These are phyloP conservation scores for Tiliacea citrago DNA, from an alignment of 2,888 invertebrate genomes.

Conservation along the genomic window DNA sequence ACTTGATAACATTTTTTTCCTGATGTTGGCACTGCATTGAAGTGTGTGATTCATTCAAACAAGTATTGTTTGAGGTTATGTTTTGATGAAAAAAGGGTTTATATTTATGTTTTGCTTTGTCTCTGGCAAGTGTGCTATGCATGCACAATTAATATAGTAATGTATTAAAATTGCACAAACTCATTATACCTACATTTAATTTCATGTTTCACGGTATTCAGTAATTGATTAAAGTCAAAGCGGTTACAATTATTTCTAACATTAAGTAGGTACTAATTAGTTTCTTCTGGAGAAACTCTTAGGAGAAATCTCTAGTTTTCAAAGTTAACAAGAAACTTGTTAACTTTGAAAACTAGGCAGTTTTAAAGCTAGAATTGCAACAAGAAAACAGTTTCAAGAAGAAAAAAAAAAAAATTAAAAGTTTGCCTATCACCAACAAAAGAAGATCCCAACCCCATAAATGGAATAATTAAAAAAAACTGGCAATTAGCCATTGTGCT, in stretches of 20 bases:
- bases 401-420: background rate
- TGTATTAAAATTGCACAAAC: background rate
- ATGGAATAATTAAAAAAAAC: slow-evolving; percentile 31
- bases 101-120: background rate
- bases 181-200: background rate
- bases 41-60: slow-evolving; percentile 72
- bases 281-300: background rate
- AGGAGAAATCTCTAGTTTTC: background rate
- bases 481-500: slow-evolving; percentile 44
- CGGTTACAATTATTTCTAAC: slow-evolving; percentile 14
- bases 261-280: slow-evolving; percentile 14
- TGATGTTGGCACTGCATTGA: slow-evolving; percentile 69
- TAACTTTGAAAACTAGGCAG: background rate
- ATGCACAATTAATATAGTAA: background rate
- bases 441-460: background rate
- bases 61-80: slow-evolving; percentile 72
- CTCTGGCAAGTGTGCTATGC: background rate
- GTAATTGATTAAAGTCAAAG: slow-evolving; percentile 15
- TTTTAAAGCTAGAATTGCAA: background rate
- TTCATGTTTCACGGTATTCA: background rate
- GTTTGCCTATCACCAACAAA: background rate
- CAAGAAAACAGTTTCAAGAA: background rate
- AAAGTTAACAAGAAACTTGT: slow-evolving; percentile 25
- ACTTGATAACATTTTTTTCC: slow-evolving; percentile 62
- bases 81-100: slow-evolving; percentile 60